Conservation (phyloP, 1,140 invertebrate genomes). For the Dryas iulia region DNA sequence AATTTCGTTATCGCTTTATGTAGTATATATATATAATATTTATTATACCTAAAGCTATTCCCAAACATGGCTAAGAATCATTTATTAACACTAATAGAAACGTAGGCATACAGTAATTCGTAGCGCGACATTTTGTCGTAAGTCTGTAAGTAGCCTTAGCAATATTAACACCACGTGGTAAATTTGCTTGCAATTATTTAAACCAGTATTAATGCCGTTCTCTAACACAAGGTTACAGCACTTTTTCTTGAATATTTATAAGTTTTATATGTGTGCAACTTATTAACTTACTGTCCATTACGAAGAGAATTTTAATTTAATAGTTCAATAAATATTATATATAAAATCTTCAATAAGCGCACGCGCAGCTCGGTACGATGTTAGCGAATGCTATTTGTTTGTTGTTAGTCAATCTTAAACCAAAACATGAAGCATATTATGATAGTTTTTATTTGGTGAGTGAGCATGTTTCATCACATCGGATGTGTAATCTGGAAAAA, state of each 20-base stretch:
- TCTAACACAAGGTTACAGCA: conserved; percentile 7
- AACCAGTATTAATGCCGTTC: conserved; percentile 16
- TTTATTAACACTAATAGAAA: neutral
- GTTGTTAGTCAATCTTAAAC: neutral
- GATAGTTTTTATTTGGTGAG: conserved; percentile 6
- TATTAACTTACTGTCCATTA: neutral
- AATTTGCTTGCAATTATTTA: conserved; percentile 13
- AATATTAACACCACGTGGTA: neutral
- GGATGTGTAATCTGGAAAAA: conserved; percentile 16
- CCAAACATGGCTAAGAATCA: no score
- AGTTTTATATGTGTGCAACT: neutral
- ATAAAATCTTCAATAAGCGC: neutral
- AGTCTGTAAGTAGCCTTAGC: neutral
- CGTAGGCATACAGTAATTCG: neutral
- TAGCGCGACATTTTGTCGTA: neutral
- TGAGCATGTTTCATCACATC: conserved; percentile 6
- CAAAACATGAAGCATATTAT: neutral
- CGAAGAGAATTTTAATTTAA: neutral
- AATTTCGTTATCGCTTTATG: no score
- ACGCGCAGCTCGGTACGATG: neutral
- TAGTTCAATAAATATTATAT: neutral
- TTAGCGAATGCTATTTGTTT: neutral
- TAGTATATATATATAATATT: no score
- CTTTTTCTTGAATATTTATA: neutral
- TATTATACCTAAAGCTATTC: no score